Percentiles rank a stretch among this genome's conserved stretches.
Conservation (phyloP, 2,797 vertebrate genomes). For the Manis crassicaudata region DNA sequence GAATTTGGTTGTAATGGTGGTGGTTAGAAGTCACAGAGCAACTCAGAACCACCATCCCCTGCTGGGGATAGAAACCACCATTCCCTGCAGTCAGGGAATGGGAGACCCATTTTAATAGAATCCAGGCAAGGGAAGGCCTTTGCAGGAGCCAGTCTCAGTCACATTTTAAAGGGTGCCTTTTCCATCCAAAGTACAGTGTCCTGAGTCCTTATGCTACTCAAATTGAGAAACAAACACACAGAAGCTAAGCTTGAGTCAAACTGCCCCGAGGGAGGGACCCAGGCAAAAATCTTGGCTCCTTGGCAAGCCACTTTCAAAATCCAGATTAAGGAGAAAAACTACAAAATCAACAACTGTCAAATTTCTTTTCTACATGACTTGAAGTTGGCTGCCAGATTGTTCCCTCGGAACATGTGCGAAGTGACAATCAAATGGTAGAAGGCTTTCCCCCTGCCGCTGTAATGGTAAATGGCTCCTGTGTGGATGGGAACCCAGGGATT, state of each 20-base stretch:
- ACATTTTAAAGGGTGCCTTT: background rate
- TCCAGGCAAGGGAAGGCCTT: slow-evolving; percentile 10
- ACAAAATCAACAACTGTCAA: slow-evolving; percentile 74
- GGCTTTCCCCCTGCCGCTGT: background rate
- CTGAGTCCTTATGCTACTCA: background rate
- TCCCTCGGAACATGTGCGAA: slow-evolving; percentile 61
- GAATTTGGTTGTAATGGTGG: slow-evolving; percentile 18
- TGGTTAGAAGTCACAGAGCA: slow-evolving; percentile 28
- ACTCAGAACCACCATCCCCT: background rate
- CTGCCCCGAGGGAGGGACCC: slow-evolving; percentile 37
- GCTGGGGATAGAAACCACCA: background rate
- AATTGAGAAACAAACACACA: slow-evolving; percentile 34
- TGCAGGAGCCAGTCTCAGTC: background rate
- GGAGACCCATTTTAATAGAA: slow-evolving; percentile 11
- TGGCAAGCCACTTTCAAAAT: slow-evolving; percentile 59
- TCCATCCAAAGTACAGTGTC: background rate
- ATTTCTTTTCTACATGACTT: slow-evolving; percentile 66
- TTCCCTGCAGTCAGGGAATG: background rate
- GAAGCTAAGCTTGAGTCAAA: slow-evolving; percentile 57
- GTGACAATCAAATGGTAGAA: slow-evolving; percentile 58
- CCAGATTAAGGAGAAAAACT: slow-evolving; percentile 64
- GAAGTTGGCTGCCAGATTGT: slow-evolving; percentile 65
- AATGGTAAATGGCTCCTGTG: background rate
- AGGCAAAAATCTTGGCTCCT: slow-evolving; percentile 46
- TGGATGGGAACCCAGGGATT: slow-evolving; percentile 7